phyloP scores from a whole-genome alignment of 1,140 invertebrate genomes.

The Aphelenchoides fujianensis region DNA sequence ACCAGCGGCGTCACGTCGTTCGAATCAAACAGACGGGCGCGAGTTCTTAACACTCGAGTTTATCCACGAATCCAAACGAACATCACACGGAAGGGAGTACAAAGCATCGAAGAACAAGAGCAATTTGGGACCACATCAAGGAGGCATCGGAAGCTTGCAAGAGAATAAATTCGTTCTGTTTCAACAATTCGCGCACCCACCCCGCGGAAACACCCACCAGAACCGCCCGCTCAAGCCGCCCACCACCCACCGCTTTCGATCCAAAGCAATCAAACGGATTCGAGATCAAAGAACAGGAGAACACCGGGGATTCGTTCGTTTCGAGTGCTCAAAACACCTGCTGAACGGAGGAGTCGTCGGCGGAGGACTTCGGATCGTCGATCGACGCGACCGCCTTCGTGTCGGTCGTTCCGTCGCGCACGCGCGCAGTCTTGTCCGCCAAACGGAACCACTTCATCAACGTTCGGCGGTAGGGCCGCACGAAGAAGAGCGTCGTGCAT shows the following conservation, averaged over 20 bases:
- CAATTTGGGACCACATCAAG: too few relatives aligned
- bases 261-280: too few relatives aligned
- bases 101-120: background rate
- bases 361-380: background rate
- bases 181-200: too few relatives aligned
- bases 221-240: too few relatives aligned
- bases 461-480: background rate
- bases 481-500: background rate
- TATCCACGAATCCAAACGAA: background rate
- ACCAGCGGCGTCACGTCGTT: background rate
- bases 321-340: conserved; percentile 5
- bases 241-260: too few relatives aligned
- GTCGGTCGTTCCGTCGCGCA: background rate
- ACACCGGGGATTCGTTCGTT: too few relatives aligned
- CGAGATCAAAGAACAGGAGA: too few relatives aligned
- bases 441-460: background rate
- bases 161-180: too few relatives aligned
- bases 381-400: background rate
- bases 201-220: too few relatives aligned
- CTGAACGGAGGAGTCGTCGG: background rate
- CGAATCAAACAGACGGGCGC: too few relatives aligned
- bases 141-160: too few relatives aligned
- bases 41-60: too few relatives aligned
- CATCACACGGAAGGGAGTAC: background rate
- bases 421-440: background rate